These are phyloP conservation scores for Anthophora plumipes DNA, from an alignment of 2,888 invertebrate genomes.

Conservation along the genomic window DNA sequence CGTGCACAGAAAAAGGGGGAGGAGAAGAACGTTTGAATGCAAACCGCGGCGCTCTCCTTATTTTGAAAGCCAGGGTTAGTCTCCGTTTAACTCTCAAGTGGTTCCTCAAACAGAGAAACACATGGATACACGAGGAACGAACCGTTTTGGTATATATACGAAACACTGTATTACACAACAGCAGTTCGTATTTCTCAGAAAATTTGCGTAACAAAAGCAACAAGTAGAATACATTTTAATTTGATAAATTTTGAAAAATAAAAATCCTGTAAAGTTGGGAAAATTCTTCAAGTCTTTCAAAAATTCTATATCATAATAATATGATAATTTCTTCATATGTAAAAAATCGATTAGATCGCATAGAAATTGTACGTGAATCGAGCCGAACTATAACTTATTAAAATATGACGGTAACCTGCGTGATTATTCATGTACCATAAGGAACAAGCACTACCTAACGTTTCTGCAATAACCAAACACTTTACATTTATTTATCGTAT, in stretches of 20 bases:
- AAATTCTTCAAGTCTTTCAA: too few relatives aligned
- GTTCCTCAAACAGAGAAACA: slow-evolving; percentile 58
- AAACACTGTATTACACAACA: neutral
- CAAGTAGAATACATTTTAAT: too few relatives aligned
- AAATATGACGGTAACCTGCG: neutral
- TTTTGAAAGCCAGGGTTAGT: slow-evolving; percentile 52
- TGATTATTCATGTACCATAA: neutral
- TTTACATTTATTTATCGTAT: slow-evolving; percentile 1
- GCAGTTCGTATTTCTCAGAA: neutral
- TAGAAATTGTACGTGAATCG: neutral
- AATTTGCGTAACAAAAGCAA: too few relatives aligned
- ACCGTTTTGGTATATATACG: neutral
- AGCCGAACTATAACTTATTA: neutral
- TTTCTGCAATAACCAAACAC: neutral
- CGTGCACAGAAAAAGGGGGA: slow-evolving; percentile 41
- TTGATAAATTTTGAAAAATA: too few relatives aligned
- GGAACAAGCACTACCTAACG: slow-evolving; percentile 6
- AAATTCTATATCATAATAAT: neutral
- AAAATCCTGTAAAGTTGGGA: too few relatives aligned
- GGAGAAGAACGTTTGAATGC: slow-evolving; percentile 48
- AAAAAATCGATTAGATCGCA: neutral
- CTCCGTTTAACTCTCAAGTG: slow-evolving; percentile 40
- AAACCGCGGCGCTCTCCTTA: slow-evolving; percentile 42
- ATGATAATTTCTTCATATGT: neutral
- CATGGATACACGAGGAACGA: slow-evolving; percentile 35